Evolutionary conservation across 2,113 vertebrate genomes (phyloP).

Genomic region (Takifugu bimaculatus): DNA sequence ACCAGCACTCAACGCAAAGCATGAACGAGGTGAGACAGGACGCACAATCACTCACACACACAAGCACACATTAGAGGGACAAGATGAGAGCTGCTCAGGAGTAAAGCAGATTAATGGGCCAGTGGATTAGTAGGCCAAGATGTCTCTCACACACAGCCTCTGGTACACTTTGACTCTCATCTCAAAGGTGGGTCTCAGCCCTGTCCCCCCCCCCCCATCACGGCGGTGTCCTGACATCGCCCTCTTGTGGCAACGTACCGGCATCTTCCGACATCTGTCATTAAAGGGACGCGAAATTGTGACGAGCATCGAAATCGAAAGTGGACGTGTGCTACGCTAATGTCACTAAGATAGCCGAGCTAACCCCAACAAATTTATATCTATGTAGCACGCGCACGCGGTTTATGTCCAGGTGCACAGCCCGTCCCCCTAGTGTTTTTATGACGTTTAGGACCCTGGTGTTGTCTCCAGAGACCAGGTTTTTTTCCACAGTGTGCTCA

Average conservation of each 20-base stretch:
- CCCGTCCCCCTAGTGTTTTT: no score
- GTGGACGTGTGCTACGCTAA: no score
- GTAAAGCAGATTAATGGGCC: constrained; percentile 64
- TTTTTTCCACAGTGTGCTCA: no score
- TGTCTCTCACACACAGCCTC: constrained; percentile 34
- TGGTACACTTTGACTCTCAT: constrained; percentile 23
- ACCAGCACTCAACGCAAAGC: constrained; percentile 4
- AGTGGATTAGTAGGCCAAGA: constrained; percentile 65
- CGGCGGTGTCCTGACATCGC: constrained; percentile 22
- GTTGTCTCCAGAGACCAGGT: no score
- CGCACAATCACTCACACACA: constrained; percentile 2
- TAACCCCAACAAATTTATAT: no score
- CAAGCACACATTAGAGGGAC: constrained; percentile 9
- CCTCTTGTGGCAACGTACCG: constrained; percentile 47
- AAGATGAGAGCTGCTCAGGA: constrained; percentile 44
- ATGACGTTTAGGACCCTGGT: no score
- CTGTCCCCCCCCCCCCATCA: no score
- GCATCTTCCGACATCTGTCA: background rate
- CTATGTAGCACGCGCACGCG: no score
- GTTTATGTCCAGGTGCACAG: no score
- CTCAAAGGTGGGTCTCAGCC: constrained; percentile 1
- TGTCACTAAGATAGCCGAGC: no score
- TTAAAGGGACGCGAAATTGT: no score
- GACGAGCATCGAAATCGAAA: no score
- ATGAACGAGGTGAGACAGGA: constrained; percentile 7